Percentiles rank a stretch among this genome's conserved stretches.
These are phyloP conservation scores for Eueremaeus valkanovi DNA, from an alignment of 2,888 invertebrate genomes.

Conservation along the genomic window DNA sequence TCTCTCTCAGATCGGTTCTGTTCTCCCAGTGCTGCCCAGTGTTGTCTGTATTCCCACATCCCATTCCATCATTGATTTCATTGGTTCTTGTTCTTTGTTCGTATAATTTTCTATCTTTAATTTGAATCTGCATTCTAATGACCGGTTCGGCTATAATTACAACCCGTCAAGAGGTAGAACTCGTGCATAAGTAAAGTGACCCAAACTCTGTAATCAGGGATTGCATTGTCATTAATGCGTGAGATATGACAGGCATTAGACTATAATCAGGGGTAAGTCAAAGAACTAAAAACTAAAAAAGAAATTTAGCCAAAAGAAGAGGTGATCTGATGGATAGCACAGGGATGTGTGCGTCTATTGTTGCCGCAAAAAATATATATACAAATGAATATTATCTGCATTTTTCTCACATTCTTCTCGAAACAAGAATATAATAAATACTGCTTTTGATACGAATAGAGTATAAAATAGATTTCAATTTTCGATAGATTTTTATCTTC, in stretches of 20 bases:
- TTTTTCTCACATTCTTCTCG: neutral
- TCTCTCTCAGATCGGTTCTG: no score
- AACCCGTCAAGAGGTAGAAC: conserved; percentile 32
- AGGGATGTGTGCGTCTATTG: neutral
- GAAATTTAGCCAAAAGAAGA: neutral
- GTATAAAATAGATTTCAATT: neutral
- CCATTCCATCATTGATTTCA: conserved; percentile 10
- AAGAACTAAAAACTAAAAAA: conserved; percentile 4
- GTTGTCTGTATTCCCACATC: neutral
- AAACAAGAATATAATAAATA: conserved; percentile 21
- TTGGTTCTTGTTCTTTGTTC: conserved; percentile 10
- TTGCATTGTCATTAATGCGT: conserved; percentile 34
- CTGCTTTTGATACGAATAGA: neutral
- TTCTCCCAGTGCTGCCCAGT: neutral
- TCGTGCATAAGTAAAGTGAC: conserved; percentile 32
- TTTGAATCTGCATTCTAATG: conserved; percentile 31
- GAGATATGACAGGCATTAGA: conserved; percentile 34
- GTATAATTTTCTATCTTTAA: conserved; percentile 34
- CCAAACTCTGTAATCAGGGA: conserved; percentile 28
- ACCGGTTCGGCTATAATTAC: conserved; percentile 26
- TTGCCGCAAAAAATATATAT: conserved; percentile 4
- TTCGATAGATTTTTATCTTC: conserved; percentile 11
- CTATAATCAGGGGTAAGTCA: conserved; percentile 30
- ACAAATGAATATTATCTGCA: conserved; percentile 28
- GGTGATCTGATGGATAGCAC: conserved; percentile 3